Evolutionary conservation across 2,888 invertebrate species (phyloP).

Genomic region (Drosophila quinaria): DNA sequence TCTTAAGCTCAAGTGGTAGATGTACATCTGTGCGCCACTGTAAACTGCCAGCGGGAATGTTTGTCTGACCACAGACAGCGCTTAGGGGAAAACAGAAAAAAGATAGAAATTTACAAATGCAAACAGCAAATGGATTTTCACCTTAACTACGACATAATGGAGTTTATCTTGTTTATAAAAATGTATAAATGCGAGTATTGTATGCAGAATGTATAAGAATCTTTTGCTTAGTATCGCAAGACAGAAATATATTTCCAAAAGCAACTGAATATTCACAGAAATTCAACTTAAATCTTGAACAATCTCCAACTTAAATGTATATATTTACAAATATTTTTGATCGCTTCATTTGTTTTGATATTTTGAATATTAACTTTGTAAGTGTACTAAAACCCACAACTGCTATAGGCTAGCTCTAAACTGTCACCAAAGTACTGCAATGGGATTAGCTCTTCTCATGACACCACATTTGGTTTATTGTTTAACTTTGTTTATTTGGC

Average conservation of each 20-base stretch:
- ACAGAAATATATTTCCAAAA: too few species aligned
- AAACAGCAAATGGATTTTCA: conserved; percentile 27
- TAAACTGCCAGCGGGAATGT: background rate
- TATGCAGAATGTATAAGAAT: background rate
- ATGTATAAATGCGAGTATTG: background rate
- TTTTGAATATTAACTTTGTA: too few species aligned
- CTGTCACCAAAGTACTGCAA: background rate
- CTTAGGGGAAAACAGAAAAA: conserved; percentile 6
- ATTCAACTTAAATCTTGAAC: too few species aligned
- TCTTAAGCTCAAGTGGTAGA: conserved; percentile 50
- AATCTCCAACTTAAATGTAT: too few species aligned
- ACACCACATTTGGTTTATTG: background rate
- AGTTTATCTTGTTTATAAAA: background rate
- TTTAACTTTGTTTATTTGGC: background rate
- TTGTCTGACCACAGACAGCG: conserved; percentile 41
- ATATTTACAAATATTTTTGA: too few species aligned
- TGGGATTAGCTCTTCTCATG: conserved; percentile 4
- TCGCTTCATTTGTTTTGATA: too few species aligned
- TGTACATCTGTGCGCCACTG: conserved; percentile 23
- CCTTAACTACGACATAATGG: conserved; percentile 1
- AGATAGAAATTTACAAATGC: conserved; percentile 20
- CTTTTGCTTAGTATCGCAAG: background rate
- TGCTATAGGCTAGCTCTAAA: background rate
- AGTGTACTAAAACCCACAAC: too few species aligned
- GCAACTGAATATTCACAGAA: too few species aligned